phyloP scores from a whole-genome alignment of 1,140 invertebrate species.

The Rhagoletis pomonella region DNA sequence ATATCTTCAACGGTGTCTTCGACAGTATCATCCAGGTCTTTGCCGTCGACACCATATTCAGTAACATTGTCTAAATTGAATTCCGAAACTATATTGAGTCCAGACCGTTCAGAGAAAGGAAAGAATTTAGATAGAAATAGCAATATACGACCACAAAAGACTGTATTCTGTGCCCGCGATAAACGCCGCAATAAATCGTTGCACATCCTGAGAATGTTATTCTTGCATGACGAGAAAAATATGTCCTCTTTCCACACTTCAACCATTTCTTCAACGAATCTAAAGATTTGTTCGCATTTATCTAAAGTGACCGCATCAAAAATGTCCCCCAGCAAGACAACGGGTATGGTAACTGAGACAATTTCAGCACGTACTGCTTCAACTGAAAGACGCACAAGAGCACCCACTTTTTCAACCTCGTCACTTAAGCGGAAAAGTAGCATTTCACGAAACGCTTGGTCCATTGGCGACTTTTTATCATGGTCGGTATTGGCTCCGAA shows the following conservation, averaged over 20 bases:
- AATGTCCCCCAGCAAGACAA: conserved; percentile 91
- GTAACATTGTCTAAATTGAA: conserved; percentile 98
- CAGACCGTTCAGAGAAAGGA: conserved; percentile 97
- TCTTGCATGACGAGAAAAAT: conserved; percentile 95
- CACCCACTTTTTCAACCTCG: conserved; percentile 78
- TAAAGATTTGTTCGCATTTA: conserved; percentile 91
- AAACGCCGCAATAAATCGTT: conserved; percentile 96
- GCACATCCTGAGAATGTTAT: conserved; percentile 96
- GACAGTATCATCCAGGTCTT: conserved; percentile 79
- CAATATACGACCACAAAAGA: conserved; percentile 97
- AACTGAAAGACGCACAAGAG: conserved; percentile 84
- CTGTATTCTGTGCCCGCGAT: conserved; percentile 96
- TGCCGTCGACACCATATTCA: conserved; percentile 84
- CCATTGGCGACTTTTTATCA: conserved; percentile 86
- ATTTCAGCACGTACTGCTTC: conserved; percentile 84
- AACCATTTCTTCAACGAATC: conserved; percentile 93
- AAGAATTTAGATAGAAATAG: conserved; percentile 98
- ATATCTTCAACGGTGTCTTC: conserved; percentile 80
- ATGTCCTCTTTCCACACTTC: conserved; percentile 91
- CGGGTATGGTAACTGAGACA: conserved; percentile 88
- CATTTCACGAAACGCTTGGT: conserved; percentile 87
- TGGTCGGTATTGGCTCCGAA: conserved; percentile 77
- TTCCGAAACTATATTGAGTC: conserved; percentile 97
- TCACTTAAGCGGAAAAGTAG: conserved; percentile 79
- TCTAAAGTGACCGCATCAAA: conserved; percentile 93